Evolutionary conservation across 1,140 invertebrate species (phyloP), one percentile per base, ranked within the genome.

Genomic region (Hesperophylax magnus): DNA sequence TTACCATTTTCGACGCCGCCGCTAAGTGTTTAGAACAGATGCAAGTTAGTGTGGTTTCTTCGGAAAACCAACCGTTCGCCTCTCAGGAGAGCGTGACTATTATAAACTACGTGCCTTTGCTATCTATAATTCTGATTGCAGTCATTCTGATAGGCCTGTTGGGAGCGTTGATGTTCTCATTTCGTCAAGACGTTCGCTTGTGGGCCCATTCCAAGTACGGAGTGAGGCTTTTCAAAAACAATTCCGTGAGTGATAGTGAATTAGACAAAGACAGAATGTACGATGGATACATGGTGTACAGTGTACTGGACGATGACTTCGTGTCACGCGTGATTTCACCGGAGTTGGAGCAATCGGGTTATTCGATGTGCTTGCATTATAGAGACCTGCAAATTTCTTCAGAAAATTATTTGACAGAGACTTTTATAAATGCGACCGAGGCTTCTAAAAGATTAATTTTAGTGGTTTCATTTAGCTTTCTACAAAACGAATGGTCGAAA

Each of bases 281-380:
- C 88, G 96, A 97, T 87, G 96, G 95, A 47, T 97, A 97, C 88
- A 91, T 97, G 85, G 94, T 96, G n/a, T 97, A 97, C 91, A 96
- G 95, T 88, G 93, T 95, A 78, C 93, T 96, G 83, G 96, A 98
- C 87, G 94, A 96, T 84, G 93, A 95, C 79, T 95, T 97, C 86
- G 94, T 96, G 11, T 91, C 93, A 2, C 92, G 95, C 85, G 93
- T 94, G 81, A 91, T 97, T 27, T 94, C 95, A 1, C 92, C 95
- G 1, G 94, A 95, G 86, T 88, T 98, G 80, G 96, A 98, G 87
- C 93, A 95, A 81, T 92, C 92, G 2, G 93, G 93, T 3, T 93
- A 95, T 74, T 92, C 93, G 2, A 90, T 95, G 58, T 96, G 94
- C 85, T 90, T 96, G 52, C 94, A 96, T 86, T 94, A 94, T 87